A percentile compares a stretch with the other conserved stretches of the same genome.
Evolutionary conservation across 2,113 vertebrate species (phyloP).

Genomic region (Coreoperca whiteheadi): DNA sequence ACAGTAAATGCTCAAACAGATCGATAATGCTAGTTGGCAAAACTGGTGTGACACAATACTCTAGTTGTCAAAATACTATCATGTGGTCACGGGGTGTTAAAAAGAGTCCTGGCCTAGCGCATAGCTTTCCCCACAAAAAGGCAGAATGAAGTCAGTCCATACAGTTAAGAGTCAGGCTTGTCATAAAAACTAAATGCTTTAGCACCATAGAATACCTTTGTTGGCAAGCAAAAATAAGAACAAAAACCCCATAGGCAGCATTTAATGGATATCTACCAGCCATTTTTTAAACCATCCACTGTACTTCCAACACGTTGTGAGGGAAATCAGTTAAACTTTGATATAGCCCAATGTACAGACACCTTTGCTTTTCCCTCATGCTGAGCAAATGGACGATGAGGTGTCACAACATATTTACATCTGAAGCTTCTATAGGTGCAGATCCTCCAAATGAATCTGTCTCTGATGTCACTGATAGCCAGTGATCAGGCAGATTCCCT

Average conservation of each 20-base stretch:
- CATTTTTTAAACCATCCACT: constrained; percentile 20
- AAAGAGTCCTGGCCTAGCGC: constrained; percentile 6
- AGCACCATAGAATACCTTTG: constrained; percentile 69
- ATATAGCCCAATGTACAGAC: constrained; percentile 25
- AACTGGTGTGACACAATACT: constrained; percentile 36
- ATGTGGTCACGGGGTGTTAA: constrained; percentile 10
- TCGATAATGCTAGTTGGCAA: constrained; percentile 6
- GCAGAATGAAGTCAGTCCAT: constrained; percentile 42
- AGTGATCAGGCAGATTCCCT: constrained; percentile 6
- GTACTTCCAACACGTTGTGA: constrained; percentile 6
- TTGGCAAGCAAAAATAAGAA: constrained; percentile 67
- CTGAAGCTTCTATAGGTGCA: background rate
- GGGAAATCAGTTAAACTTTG: constrained; percentile 17
- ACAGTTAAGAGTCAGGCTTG: constrained; percentile 22
- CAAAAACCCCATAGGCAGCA: constrained; percentile 35
- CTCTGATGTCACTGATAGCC: constrained; percentile 8
- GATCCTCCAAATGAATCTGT: constrained; percentile 11
- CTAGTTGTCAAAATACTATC: constrained; percentile 16
- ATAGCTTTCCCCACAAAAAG: constrained; percentile 34
- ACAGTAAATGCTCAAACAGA: constrained; percentile 48
- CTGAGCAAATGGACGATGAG: constrained; percentile 20
- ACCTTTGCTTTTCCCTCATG: constrained; percentile 25
- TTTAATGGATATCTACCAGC: constrained; percentile 31
- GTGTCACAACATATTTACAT: constrained; percentile 14
- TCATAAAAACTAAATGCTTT: constrained; percentile 51